These are phyloP conservation scores for Tetragnatha versicolor DNA, from an alignment of 1,140 invertebrate species.

Conservation along the genomic window DNA sequence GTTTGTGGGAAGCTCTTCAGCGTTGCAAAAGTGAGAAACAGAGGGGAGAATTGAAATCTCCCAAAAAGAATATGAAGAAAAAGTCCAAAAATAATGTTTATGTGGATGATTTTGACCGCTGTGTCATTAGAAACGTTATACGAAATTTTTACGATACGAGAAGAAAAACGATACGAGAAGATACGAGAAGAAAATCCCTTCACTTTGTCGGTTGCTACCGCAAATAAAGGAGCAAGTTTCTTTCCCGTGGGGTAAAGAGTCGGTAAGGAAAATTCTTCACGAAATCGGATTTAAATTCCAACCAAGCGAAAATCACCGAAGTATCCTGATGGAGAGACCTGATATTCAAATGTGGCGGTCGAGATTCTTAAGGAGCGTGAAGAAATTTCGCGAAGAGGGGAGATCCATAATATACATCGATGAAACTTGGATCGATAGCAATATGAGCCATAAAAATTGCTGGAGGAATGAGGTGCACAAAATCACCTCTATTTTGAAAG, in stretches of 20 bases:
- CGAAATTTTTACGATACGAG: slow-evolving; percentile 9
- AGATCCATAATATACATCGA: slow-evolving; percentile 11
- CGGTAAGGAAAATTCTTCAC: not conserved
- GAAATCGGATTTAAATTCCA: not conserved
- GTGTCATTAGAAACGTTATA: not conserved
- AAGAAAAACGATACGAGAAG: no score
- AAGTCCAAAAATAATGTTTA: slow-evolving; percentile 5
- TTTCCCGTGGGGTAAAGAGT: slow-evolving; percentile 1
- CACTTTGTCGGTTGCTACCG: not conserved
- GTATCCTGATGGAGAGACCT: not conserved
- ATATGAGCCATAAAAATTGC: not conserved
- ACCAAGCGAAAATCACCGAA: not conserved
- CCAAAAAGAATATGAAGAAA: not conserved
- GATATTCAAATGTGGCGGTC: not conserved
- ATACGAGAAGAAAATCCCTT: slow-evolving; percentile 13
- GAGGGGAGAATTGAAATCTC: not conserved
- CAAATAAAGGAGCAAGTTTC: not conserved
- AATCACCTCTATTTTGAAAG: not conserved
- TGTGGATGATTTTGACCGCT: not conserved
- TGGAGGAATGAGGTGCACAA: slow-evolving; percentile 9
- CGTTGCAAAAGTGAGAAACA: not conserved
- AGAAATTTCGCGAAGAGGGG: not conserved
- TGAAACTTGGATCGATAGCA: slow-evolving; percentile 20
- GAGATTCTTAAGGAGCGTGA: not conserved
- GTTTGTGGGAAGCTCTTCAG: not conserved